These are phyloP conservation scores for Calyptommatus sinebrachiatus DNA, from an alignment of 2,113 vertebrate genomes.

Conservation along the genomic window DNA sequence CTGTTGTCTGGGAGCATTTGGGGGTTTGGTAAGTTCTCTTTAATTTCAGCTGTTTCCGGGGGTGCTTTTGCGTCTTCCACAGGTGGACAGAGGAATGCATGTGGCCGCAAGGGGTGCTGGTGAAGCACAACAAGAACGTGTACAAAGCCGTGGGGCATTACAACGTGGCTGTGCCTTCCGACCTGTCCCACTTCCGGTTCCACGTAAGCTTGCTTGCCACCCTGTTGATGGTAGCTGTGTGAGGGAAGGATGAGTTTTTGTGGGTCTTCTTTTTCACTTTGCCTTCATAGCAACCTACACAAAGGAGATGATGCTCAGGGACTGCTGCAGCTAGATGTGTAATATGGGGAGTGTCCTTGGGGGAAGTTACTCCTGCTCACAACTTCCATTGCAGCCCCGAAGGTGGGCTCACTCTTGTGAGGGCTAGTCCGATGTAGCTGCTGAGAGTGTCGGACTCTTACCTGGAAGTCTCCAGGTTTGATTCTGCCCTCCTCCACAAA, in stretches of 20 bases:
- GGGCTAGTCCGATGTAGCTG: too few relatives aligned
- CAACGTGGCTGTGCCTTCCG: constrained; percentile 96
- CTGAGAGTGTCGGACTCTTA: too few relatives aligned
- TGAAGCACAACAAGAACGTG: constrained; percentile 98
- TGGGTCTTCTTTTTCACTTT: background rate
- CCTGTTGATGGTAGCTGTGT: background rate
- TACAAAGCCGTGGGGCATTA: constrained; percentile 98
- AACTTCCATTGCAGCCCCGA: too few relatives aligned
- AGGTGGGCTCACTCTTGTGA: background rate
- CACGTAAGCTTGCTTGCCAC: constrained; percentile 81
- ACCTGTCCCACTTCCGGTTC: too few relatives aligned
- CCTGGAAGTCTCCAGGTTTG: too few relatives aligned
- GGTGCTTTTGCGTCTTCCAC: constrained; percentile 21
- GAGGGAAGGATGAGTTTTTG: background rate
- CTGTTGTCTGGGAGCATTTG: background rate
- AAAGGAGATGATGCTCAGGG: background rate
- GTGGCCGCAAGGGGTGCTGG: constrained; percentile 96
- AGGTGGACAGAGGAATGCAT: constrained; percentile 98
- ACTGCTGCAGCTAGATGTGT: background rate
- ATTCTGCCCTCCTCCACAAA: too few relatives aligned
- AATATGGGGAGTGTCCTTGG: background rate
- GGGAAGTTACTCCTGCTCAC: background rate
- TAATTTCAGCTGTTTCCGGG: background rate
- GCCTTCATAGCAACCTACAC: too few relatives aligned
- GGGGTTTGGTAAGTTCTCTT: accelerated